A percentile compares a stretch with the other conserved stretches of the same genome.
Evolutionary conservation across 2,797 vertebrate species (phyloP).

Genomic region (Clarias pachynema): DNA sequence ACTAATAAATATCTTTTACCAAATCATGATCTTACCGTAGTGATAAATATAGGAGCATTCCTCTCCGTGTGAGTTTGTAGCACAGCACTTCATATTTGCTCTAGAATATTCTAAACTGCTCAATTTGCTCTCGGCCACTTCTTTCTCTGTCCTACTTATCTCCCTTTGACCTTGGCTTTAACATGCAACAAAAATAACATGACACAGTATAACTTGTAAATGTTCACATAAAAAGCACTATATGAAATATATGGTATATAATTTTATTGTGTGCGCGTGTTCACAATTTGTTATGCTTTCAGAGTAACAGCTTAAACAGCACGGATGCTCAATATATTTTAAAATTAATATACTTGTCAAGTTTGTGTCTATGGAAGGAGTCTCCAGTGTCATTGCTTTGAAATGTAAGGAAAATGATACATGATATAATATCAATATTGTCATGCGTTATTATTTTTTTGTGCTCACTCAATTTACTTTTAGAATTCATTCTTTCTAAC

Average conservation of each 20-base stretch:
- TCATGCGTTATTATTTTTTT: neutral
- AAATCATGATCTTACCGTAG: conserved; percentile 76
- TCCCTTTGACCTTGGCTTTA: neutral
- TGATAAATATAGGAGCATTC: conserved; percentile 84
- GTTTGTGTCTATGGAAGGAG: neutral
- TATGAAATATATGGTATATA: neutral
- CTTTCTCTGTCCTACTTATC: neutral
- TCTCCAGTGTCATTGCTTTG: neutral
- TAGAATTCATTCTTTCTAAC: neutral
- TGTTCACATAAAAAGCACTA: neutral
- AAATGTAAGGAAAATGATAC: too few species aligned
- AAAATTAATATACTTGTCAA: neutral
- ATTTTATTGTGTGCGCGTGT: neutral
- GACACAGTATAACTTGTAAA: neutral
- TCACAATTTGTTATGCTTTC: neutral
- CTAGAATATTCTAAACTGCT: rapidly evolving
- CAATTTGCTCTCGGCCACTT: neutral
- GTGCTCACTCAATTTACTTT: neutral
- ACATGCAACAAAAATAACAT: conserved; percentile 4
- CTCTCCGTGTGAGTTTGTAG: conserved; percentile 78
- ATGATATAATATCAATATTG: neutral
- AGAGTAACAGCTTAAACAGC: neutral
- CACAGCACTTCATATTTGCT: conserved; percentile 77
- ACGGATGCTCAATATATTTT: neutral
- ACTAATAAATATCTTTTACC: neutral